Evolutionary conservation across 2,888 invertebrate genomes (phyloP), one percentile per base, ranked within the genome.

Genomic region (Cantharis nigra): DNA sequence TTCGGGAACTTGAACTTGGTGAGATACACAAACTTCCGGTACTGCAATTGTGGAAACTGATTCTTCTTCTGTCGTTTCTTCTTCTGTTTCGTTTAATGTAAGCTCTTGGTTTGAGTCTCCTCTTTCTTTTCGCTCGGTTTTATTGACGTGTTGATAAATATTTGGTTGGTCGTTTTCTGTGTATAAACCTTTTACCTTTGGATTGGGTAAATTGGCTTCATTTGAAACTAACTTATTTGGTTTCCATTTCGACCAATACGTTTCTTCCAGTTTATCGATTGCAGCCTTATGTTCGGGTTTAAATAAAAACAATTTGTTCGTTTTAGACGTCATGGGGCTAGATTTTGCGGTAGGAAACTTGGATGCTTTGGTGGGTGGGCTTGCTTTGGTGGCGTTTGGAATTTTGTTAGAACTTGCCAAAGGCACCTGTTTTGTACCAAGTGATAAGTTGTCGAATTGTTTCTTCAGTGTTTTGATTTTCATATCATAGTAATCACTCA

Each of bases 181-280:
- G 14, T 76, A 72, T 14, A 71, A 28, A 49, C 73, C 73, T 76
- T 78, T 78, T 2, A 65, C 23, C 65, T 79, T 79, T 3, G 63
- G 74, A 13, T 28, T 14, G 7, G 30, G 2, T 26, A 26, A 26
- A 26, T 26, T 26, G 9, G 1, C 0, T 1, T 9, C 9, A 18
- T 62, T 72, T 3, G 20, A 28, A 28, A 18, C 0, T 3, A 14
- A 18, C n/a, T 80, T 82, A 14, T 80, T 83, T 0, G 88, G 88
- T 80, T 87, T 88, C 88, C 88, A 88, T 72, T 84, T 85, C 0
- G 87, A 85, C 88, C 88, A 88, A 74, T 87, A 88, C 1, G 85
- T 84, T 81, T 88, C 88, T 80, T 88, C 88, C 26, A 88, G 75
- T 78, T 84, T 86, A 65, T 86, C 83, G 20, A 85, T 76, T 7